Base-by-base conservation (phyloP, 2,888 invertebrate species). In the Danaus chrysippus region DNA sequence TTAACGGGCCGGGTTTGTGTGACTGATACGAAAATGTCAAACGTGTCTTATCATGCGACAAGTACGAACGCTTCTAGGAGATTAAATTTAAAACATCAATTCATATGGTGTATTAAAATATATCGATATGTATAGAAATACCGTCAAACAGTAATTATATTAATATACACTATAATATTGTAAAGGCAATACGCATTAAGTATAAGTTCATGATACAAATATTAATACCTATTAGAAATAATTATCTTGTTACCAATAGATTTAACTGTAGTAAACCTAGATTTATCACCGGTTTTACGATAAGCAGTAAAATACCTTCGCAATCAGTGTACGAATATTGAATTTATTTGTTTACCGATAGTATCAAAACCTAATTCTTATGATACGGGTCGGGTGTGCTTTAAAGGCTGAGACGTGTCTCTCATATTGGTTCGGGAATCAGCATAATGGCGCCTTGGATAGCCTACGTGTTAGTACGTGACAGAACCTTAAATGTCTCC, bases 391-490 rank as follows among this genome's bases (percentile, higher is more conserved):
- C 17, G 49, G 49, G 17, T 46, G 46, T 17, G 49, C 49, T 49
- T 49, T 49, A 49, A 49, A 49, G 49, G 49, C 49, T 67, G 68
- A 67, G 65, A 73, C 74, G 72, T 74, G 76, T 71, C 65, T 68
- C 68, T 71, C 69, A 70, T 73, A 76, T 76, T 73, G 73, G 69
- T 73, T 69, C 70, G 68, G 71, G 76, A 81, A 83, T 86, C 83
- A 83, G 81, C 82, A 83, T 84, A 86, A 84, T 82, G 77, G 74
- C 72, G 73, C 71, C 68, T 71, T 74, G 74, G 76, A 78, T 80
- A 80, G 80, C 73, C 75, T 77, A 75, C 75, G 77, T 74, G 75
- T 62, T 71, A 70, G 70, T 77, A 84, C 84, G 84, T 84, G 86
- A 80, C 76, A 71, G 72, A 75, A 75, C 74, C 76, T 65, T 74